Base-by-base conservation (phyloP, 2,797 vertebrate species). In the Loris lydekkerianus region DNA sequence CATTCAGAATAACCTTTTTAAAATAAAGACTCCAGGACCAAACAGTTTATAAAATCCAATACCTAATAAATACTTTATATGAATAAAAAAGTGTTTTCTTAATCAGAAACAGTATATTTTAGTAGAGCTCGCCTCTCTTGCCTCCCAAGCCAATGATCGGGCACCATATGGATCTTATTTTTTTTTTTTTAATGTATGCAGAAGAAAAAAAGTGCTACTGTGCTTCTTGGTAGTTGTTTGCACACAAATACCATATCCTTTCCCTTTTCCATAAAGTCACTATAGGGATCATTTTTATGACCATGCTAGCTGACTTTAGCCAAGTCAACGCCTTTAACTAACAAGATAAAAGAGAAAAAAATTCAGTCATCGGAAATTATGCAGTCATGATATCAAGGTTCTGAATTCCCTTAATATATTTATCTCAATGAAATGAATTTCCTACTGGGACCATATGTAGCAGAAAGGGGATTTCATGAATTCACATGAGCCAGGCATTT, bases 21-120 rank as follows among this genome's bases (percentile, higher is more conserved):
- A 97, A 98, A 98, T 97, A 89, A 98, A 97, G 98, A 97, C 97
- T 97, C 86, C 53, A 93, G 92, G 95, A 98, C 98, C 96, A 98
- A 98, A 98, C 98, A 98, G 98, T 98, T 98, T 98, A 98, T 98
- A 98, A 98, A 98, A 98, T 94, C 96, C 98, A 98, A 98, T 97
- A 98, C 96, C 96, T 98, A 98, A 98, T 99, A 98, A 98, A 99
- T 98, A 98, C 97, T 99, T 99, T 97, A 99, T 98, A 98, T 96
- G 97, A 98, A 98, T 98, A 97, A 96, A 98, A 96, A 98, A 98
- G 91, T 76, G 87, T 95, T 98, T 98, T 96, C 97, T 97, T 98
- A 96, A 98, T 97, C 97, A 97, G 97, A 98, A 98, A 88, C 92
- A 86, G 91, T 96, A 72, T 97, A 92, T 98, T 98, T 98, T 94